A percentile compares a stretch with the other conserved stretches of the same genome.
Conservation (phyloP, 2,113 vertebrate species). For the Axis porcinus region DNA sequence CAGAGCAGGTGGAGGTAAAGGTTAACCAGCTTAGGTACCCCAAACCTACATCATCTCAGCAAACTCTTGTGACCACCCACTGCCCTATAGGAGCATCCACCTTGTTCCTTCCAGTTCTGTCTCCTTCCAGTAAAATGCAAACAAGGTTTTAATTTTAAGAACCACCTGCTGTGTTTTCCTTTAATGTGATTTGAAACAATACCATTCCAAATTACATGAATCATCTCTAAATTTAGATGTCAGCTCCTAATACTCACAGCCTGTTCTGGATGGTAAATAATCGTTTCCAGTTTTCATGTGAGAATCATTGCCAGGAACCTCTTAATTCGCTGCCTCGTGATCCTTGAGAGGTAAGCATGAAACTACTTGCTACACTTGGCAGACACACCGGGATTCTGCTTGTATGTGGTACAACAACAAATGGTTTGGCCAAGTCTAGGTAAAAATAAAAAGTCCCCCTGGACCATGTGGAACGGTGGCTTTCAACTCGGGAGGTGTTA, state of each 20-base stretch:
- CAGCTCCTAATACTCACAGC: slow-evolving; percentile 27
- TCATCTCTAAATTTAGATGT: slow-evolving; percentile 68
- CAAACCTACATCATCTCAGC: neutral
- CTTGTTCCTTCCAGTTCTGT: neutral
- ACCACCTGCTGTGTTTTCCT: slow-evolving; percentile 40
- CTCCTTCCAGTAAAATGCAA: slow-evolving; percentile 38
- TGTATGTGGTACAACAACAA: rapidly evolving
- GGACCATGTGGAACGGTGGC: rapidly evolving
- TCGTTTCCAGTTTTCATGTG: neutral
- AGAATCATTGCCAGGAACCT: neutral
- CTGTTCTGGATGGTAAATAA: slow-evolving; percentile 43
- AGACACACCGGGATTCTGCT: neutral
- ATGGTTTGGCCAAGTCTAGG: neutral
- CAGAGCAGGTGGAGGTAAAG: rapidly evolving
- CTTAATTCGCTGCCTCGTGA: neutral
- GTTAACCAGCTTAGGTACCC: too few relatives aligned
- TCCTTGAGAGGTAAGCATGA: neutral
- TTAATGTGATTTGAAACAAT: slow-evolving; percentile 42
- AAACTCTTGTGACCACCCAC: rapidly evolving
- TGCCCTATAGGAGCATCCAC: neutral
- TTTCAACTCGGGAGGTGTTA: neutral
- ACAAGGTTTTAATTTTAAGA: slow-evolving; percentile 3
- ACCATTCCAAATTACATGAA: slow-evolving; percentile 42
- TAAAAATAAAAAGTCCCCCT: neutral
- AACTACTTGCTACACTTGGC: neutral